Conservation (phyloP, 2,888 invertebrate species). For the Metallyticus violacea region DNA sequence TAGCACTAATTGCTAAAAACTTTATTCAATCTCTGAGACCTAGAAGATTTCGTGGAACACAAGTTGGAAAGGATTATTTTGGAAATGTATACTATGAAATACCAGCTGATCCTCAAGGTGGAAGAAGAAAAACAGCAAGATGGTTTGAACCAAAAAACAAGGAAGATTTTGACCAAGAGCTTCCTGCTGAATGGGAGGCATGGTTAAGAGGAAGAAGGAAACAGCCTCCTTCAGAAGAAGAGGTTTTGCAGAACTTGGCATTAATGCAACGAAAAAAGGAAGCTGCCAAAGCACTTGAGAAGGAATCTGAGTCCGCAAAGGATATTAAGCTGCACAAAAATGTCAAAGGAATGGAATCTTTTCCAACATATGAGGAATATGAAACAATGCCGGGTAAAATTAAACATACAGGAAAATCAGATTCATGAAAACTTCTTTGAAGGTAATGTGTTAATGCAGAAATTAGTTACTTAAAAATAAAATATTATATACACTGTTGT, state of each 20-base stretch:
- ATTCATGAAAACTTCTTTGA: no score
- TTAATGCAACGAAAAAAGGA: conserved; percentile 69
- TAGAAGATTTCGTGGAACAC: conserved; percentile 53
- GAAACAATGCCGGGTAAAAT: conserved; percentile 50
- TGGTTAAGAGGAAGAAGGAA: conserved; percentile 70
- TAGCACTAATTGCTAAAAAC: conserved; percentile 54
- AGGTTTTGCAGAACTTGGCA: conserved; percentile 66
- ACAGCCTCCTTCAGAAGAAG: conserved; percentile 69
- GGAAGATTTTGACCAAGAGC: conserved; percentile 65
- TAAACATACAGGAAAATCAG: conserved; percentile 3
- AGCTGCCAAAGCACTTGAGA: conserved; percentile 70
- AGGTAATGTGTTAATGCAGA: no score
- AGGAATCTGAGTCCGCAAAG: conserved; percentile 34
- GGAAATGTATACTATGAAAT: conserved; percentile 84
- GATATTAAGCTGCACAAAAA: conserved; percentile 43
- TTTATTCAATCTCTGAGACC: conserved; percentile 62
- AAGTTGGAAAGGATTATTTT: conserved; percentile 71
- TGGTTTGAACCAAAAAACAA: conserved; percentile 71
- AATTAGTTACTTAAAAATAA: no score
- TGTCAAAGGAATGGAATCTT: conserved; percentile 47
- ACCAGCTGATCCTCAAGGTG: conserved; percentile 60
- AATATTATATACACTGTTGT: no score
- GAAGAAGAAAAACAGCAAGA: conserved; percentile 62
- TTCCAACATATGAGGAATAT: conserved; percentile 61
- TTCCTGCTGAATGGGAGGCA: conserved; percentile 85